These are phyloP conservation scores for Echinarachnius parma DNA, from an alignment of 53 echinoderm and acorn worm species.

Conservation along the genomic window DNA sequence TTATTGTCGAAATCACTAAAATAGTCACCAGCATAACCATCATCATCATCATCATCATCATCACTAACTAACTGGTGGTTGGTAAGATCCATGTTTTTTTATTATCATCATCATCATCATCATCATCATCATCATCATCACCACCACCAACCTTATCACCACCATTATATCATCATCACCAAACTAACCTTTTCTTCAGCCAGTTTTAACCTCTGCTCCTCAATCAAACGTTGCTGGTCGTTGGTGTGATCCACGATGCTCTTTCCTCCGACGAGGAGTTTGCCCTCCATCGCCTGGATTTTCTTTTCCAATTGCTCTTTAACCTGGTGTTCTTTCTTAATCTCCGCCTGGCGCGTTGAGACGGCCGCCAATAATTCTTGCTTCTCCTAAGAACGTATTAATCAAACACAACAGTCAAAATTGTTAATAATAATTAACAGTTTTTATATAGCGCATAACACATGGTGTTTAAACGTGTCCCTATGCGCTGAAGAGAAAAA, in stretches of 20 bases:
- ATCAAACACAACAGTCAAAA: too few species aligned
- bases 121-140: background rate
- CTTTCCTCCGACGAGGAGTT: constrained; percentile 90
- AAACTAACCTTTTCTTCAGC: constrained; percentile 70
- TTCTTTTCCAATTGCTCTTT: constrained; percentile 72
- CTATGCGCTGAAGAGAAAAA: too few species aligned
- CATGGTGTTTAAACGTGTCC: too few species aligned
- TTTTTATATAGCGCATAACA: too few species aligned
- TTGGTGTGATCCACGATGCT: constrained; percentile 97
- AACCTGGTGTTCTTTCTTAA: constrained; percentile 79
- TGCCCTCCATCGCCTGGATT: constrained; percentile 97
- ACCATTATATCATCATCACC: background rate
- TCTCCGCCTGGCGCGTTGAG: constrained; percentile 53
- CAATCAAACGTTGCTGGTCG: constrained; percentile 78
- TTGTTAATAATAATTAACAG: too few species aligned
- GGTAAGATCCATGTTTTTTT: too few species aligned
- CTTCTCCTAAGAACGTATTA: too few species aligned
- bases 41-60: background rate
- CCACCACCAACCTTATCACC: background rate
- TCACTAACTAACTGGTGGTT: too few species aligned
- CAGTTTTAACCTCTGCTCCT: constrained; percentile 66
- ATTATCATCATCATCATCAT: background rate
- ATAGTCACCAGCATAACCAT: background rate
- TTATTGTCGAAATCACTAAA: background rate
- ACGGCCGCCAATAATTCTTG: constrained; percentile 72